Evolutionary conservation across 2,797 vertebrate genomes (phyloP), one percentile per base, ranked within the genome.

Genomic region (Lepus oiostolus): DNA sequence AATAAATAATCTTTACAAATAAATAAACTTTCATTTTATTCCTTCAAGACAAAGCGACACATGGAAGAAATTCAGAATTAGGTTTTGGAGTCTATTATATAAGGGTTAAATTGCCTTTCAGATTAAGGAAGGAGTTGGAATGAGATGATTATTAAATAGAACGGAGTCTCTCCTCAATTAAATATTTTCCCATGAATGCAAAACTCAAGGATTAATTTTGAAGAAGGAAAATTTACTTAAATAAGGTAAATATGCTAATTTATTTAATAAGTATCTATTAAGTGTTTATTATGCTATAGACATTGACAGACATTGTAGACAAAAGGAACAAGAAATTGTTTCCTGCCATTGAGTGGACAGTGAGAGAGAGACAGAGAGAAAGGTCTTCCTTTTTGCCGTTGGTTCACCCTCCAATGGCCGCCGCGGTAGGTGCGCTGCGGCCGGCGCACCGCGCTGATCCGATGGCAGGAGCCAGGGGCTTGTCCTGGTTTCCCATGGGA

Each of bases 141-240:
- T 54, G 90, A 67, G 9, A 30, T 11, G 86, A 94, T 62, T 68
- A 74, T 17, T 52, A 83, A 87, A 84, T 65, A 85, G n/a, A 85
- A 84, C 62, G 11, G 30, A 32, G 5, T 67, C 62, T 88, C 90
- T 42, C 60, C 80, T 85, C 91, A 67, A 74, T 28, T 70, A 77
- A 54, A 75, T 68, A 54, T 30, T 80, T 83, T 75, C 7, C 60
- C 82, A 80, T 65, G 42, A 88, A 21, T 91, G 4, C 13, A 74
- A 90, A 90, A 58, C 54, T 67, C 63, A 88, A 70, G 14, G 54
- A 81, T 54, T 54, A 89, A 75, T 68, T 82, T 77, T 42, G 85
- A 71, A 84, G 52, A 95, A 47, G 35, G 26, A 42, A 67, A 77
- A 1, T 35, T 92, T 38, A 85, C n/a, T 35, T 74, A 76, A 67